Evolutionary conservation across 2,113 vertebrate genomes (phyloP).

Genomic region (Neodon shergylaensis): DNA sequence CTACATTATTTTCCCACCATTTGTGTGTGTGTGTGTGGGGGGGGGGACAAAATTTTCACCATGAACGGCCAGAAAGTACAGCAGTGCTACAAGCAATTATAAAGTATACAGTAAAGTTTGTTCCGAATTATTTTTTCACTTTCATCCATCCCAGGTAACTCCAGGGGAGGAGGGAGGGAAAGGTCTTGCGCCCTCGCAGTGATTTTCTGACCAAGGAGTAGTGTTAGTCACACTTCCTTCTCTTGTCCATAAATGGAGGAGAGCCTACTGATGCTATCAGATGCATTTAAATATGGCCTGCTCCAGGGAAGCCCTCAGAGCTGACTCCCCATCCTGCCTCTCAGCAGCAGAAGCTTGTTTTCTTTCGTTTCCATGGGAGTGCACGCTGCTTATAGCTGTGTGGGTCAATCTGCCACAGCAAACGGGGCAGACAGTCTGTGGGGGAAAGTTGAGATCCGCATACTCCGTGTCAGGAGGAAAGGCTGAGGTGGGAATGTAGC

Average conservation of each 20-base stretch:
- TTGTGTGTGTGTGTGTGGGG: neutral
- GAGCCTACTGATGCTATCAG: slow-evolving; percentile 63
- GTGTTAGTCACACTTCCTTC: slow-evolving; percentile 75
- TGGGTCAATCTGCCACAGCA: neutral
- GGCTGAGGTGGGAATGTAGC: neutral
- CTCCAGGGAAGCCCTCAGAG: slow-evolving; percentile 53
- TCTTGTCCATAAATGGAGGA: slow-evolving; percentile 74
- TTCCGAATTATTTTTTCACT: neutral
- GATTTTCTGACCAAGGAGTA: slow-evolving; percentile 57
- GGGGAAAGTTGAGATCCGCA: neutral
- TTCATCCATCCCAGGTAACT: neutral
- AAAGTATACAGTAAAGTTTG: neutral
- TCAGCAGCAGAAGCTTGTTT: slow-evolving; percentile 60
- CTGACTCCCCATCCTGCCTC: slow-evolving; percentile 71
- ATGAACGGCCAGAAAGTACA: neutral
- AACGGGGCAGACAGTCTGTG: neutral
- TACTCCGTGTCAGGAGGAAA: neutral
- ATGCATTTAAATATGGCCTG: slow-evolving; percentile 62
- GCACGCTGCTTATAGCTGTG: neutral
- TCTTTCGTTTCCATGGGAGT: slow-evolving; percentile 58
- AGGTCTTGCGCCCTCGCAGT: slow-evolving; percentile 59
- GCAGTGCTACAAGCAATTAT: neutral
- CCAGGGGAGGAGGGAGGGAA: neutral
- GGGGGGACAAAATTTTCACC: slow-evolving; percentile 23
- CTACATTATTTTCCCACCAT: slow-evolving; percentile 25